These are phyloP conservation scores for Alcedo quadribrachys DNA, from an alignment of 2,797 vertebrate genomes.

Conservation along the genomic window DNA sequence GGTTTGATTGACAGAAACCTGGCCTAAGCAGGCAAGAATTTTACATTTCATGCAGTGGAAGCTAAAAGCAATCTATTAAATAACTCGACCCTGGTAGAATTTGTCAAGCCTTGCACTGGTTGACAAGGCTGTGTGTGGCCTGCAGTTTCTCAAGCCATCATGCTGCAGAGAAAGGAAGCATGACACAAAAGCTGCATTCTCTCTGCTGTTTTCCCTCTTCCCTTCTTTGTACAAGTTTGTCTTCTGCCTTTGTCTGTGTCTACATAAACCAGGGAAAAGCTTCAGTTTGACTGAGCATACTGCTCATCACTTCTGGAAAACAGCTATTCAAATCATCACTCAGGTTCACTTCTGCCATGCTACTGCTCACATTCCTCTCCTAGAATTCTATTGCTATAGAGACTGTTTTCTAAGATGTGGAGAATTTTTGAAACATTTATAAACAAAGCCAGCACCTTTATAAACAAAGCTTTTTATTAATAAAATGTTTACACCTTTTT, in stretches of 20 bases:
- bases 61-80: neutral
- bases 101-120: neutral
- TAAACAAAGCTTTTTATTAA: slow-evolving; percentile 82
- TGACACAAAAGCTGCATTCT: slow-evolving; percentile 46
- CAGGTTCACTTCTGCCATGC: neutral
- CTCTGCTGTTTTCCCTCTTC: neutral
- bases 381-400: slow-evolving; percentile 18
- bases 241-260: slow-evolving; percentile 6
- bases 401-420: neutral
- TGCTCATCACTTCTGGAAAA: neutral
- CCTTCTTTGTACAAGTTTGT: neutral
- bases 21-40: neutral
- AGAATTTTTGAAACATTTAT: slow-evolving; percentile 66
- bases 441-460: slow-evolving; percentile 40
- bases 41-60: neutral
- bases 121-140: slow-evolving; percentile 29
- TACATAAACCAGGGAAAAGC: neutral
- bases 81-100: neutral
- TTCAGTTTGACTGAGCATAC: neutral
- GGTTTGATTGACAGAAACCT: slow-evolving; percentile 21
- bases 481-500: slow-evolving; percentile 79
- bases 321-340: neutral
- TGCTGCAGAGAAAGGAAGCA: slow-evolving; percentile 6
- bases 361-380: neutral
- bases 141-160: slow-evolving; percentile 7